Evolutionary conservation across 2,888 invertebrate genomes (phyloP), one percentile per base, ranked within the genome.

Genomic region (Agelastica alni): DNA sequence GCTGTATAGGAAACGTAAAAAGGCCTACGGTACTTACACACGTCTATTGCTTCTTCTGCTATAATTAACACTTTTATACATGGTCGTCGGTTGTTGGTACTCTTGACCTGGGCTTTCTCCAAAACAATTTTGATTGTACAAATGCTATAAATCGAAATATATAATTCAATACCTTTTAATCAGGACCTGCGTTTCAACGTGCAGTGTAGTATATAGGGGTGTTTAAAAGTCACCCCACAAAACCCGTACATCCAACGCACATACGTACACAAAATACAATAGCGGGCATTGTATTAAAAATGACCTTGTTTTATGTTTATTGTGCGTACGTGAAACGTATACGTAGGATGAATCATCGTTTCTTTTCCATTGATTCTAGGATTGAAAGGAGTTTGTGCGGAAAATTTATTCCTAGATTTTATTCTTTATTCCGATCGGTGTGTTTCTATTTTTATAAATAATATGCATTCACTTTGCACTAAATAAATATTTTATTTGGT

Each of bases 261-360:
- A 42, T 59, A 66, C 63, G 14, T 22, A 45, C 36, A 45, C 13
- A 18, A 36, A 12, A 45, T 26, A 45, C 45, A 45, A 45, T 32
- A 34, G 14, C 22, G 22, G 26, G 18, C 48, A 48, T 48, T 42
- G 49, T 41, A 68, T 69, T 69, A 64, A 67, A 66, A 69, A 60
- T 66, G 69, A 66, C 68, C 70, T 68, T 64, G 66, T 66, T 68
- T 69, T 65, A 68, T 64, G 67, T 67, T 63, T 58, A 54, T 60
- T 48, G 54, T 56, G 57, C 53, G 58, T 49, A 42, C 41, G 49
- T 32, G 45, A 58, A 55, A 54, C 48, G 39, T 36, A 37, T 58
- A 58, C 58, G 62, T 60, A 60, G 53, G 62, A 64, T 67, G 65
- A 64, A 60, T 67, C 65, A 65, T 64, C 63, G 56, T 58, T 51